phyloP scores from a whole-genome alignment of 2,888 invertebrate species.

The Tineola bisselliella region DNA sequence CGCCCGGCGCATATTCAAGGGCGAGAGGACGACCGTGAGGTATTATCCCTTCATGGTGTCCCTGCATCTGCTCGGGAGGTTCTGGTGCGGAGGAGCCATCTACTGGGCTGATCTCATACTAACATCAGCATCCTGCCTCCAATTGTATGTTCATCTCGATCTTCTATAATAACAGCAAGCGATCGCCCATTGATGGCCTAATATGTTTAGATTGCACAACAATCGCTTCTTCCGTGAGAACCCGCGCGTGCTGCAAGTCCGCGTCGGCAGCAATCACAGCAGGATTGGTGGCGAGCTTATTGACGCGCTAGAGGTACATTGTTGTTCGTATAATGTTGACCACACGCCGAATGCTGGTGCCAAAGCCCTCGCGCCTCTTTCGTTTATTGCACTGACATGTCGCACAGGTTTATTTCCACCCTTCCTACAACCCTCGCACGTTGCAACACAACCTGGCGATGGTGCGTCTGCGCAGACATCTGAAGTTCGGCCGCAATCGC shows the following conservation, averaged over 20 bases:
- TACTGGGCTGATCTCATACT: conserved; percentile 44
- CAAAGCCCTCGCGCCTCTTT: too few species aligned
- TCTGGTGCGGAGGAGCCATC: conserved; percentile 53
- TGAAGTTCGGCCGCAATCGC: conserved; percentile 33
- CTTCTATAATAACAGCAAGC: too few species aligned
- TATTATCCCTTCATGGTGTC: conserved; percentile 55
- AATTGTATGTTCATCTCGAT: conserved; percentile 53
- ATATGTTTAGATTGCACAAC: conserved; percentile 59
- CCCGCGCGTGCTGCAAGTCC: conserved; percentile 38
- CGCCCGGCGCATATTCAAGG: conserved; percentile 42
- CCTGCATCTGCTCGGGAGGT: conserved; percentile 48
- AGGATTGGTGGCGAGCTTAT: conserved; percentile 46
- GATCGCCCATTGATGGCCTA: too few species aligned
- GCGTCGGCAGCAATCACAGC: conserved; percentile 56
- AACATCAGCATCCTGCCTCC: conserved; percentile 52
- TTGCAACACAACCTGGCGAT: conserved; percentile 45
- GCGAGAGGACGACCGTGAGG: conserved; percentile 41
- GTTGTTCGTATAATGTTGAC: too few species aligned
- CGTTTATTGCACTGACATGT: too few species aligned
- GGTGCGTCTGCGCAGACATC: conserved; percentile 36
- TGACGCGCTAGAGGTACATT: conserved; percentile 44
- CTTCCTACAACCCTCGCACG: conserved; percentile 44
- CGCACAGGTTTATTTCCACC: conserved; percentile 56
- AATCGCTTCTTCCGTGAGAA: conserved; percentile 57
- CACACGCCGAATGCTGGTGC: too few species aligned